A percentile compares a stretch with the other conserved stretches of the same genome.
These are phyloP conservation scores for Oreochromis aureus DNA, from an alignment of 2,113 vertebrate genomes.

Conservation along the genomic window DNA sequence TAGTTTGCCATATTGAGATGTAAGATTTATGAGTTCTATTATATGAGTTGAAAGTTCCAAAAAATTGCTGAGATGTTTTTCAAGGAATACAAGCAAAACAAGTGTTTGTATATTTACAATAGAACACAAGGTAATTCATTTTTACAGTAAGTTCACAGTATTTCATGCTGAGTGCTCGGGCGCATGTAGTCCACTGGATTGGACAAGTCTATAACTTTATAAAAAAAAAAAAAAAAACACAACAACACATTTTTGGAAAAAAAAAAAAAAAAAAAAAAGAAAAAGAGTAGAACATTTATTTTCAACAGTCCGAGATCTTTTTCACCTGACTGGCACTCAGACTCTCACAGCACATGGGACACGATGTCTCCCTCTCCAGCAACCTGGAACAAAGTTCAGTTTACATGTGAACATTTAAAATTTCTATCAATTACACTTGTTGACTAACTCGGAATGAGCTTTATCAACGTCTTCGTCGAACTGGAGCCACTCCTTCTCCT, in stretches of 20 bases:
- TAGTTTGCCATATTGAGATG: too few species aligned
- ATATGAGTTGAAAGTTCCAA: too few species aligned
- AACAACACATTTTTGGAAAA: too few species aligned
- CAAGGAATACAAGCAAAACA: too few species aligned
- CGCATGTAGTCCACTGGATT: not conserved
- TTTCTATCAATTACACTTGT: not conserved
- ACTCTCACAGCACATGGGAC: slow-evolving; percentile 91
- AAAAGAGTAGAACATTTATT: slow-evolving; percentile 24
- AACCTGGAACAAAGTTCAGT: slow-evolving; percentile 67
- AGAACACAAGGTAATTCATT: accelerated
- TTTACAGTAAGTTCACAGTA: too few species aligned
- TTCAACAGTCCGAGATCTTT: slow-evolving; percentile 77
- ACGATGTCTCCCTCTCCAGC: slow-evolving; percentile 78
- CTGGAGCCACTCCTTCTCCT: too few species aligned
- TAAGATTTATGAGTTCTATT: too few species aligned
- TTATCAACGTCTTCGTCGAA: too few species aligned
- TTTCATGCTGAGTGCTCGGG: too few species aligned
- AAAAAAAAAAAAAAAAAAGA: not conserved
- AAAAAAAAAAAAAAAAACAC: not conserved
- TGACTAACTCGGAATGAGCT: not conserved
- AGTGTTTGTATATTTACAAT: too few species aligned
- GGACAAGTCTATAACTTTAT: not conserved
- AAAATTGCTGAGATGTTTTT: too few species aligned
- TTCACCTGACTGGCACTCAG: slow-evolving; percentile 73
- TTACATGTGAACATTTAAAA: not conserved